Conservation (phyloP, 2,113 vertebrate genomes). For the Corythornis madagascariensis region DNA sequence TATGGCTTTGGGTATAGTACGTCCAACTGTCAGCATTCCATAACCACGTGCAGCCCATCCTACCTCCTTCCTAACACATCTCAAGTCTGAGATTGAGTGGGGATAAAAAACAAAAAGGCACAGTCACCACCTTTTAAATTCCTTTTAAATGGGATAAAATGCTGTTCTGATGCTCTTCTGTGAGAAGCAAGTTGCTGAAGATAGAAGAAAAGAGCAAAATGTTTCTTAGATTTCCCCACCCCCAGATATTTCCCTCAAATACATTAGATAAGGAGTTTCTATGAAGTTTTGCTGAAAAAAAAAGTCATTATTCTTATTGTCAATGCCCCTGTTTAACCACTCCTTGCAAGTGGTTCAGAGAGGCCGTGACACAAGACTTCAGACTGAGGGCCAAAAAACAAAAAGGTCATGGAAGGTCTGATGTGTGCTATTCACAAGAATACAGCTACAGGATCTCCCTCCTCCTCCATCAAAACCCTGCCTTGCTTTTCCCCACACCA, state of each 20-base stretch:
- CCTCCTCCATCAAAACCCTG: neutral
- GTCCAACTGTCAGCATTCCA: neutral
- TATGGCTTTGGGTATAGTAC: neutral
- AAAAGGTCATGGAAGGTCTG: neutral
- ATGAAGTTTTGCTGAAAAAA: neutral
- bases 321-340: neutral
- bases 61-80: neutral
- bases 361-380: neutral
- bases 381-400: neutral
- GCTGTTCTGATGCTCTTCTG: neutral
- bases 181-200: neutral
- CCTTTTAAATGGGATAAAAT: neutral
- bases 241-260: neutral
- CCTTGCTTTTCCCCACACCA: neutral
- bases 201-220: neutral
- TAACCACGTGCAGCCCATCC: neutral
- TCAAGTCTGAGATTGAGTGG: rapidly evolving
- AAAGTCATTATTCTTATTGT: neutral
- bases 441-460: neutral
- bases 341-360: neutral
- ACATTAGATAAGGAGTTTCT: neutral
- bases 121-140: neutral
- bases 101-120: rapidly evolving
- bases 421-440: neutral
- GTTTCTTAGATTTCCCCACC: neutral